Evolutionary conservation across 37 sponge, comb jelly and placozoan species (phyloP).

Genomic region (Geodia barretti): DNA sequence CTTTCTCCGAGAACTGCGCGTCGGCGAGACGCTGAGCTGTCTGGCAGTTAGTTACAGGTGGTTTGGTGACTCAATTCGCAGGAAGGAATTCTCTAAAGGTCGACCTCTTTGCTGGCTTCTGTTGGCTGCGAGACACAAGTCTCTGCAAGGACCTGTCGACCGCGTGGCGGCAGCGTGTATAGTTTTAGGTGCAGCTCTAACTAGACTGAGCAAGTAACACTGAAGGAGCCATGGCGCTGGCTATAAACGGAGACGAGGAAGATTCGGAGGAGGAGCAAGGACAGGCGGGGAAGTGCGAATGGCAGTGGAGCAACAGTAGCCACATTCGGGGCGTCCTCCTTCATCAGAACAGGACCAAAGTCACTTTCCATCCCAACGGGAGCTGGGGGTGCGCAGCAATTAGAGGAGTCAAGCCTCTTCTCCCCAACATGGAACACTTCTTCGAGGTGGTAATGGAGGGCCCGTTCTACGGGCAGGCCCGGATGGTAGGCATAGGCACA

Average conservation of each 20-base stretch:
- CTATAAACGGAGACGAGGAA: constrained; percentile 2
- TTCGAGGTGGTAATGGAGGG: constrained; percentile 73
- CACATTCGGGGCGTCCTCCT: constrained; percentile 6
- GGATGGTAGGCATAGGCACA: constrained; percentile 72
- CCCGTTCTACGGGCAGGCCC: constrained; percentile 70
- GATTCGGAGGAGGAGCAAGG: constrained; percentile 7
- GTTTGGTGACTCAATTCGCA: too few relatives aligned
- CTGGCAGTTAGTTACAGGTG: too few relatives aligned
- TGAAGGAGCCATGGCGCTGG: background rate
- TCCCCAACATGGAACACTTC: constrained; percentile 74
- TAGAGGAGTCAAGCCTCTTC: constrained; percentile 47
- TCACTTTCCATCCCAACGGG: constrained; percentile 41
- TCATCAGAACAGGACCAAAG: constrained; percentile 25
- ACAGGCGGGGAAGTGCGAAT: constrained; percentile 15
- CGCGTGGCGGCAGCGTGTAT: too few relatives aligned
- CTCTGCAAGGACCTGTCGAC: too few relatives aligned
- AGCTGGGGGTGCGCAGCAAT: constrained; percentile 58
- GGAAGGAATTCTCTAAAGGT: too few relatives aligned
- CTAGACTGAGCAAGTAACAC: too few relatives aligned
- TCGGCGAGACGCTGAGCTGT: too few relatives aligned
- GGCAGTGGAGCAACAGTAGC: constrained; percentile 48
- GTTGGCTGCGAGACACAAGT: too few relatives aligned
- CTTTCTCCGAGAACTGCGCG: too few relatives aligned
- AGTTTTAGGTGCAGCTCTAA: too few relatives aligned
- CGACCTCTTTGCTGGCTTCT: too few relatives aligned